These are phyloP conservation scores for Micropterix aruncella DNA, from an alignment of 2,888 invertebrate species.

Conservation along the genomic window DNA sequence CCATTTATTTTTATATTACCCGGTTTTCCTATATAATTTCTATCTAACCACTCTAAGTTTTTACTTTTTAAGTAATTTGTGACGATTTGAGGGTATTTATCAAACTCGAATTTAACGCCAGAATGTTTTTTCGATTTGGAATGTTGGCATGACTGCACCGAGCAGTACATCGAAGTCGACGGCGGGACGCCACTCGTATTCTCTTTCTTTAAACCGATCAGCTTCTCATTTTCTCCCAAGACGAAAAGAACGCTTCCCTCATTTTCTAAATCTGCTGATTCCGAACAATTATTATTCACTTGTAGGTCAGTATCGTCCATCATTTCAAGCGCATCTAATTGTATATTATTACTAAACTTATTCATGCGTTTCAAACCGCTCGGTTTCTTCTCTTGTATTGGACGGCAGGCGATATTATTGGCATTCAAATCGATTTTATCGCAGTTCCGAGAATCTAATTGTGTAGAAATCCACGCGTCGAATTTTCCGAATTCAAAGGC, in stretches of 20 bases:
- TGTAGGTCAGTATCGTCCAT: not conserved
- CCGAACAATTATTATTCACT: too few species aligned
- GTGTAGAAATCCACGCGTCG: too few species aligned
- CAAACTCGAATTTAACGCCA: conserved; percentile 60
- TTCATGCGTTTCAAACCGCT: conserved; percentile 2
- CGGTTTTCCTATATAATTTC: conserved; percentile 42
- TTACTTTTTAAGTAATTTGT: conserved; percentile 64
- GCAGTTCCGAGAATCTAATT: not conserved
- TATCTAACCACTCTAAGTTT: conserved; percentile 48
- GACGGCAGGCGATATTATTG: conserved; percentile 1
- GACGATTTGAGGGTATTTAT: conserved; percentile 59
- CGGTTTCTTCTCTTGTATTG: conserved; percentile 2
- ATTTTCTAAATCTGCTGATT: conserved; percentile 11
- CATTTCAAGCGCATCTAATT: not conserved
- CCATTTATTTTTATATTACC: conserved; percentile 38
- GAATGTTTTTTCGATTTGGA: conserved; percentile 49
- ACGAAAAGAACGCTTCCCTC: conserved; percentile 49
- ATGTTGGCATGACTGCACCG: conserved; percentile 26
- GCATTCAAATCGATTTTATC: not conserved
- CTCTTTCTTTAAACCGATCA: conserved; percentile 48
- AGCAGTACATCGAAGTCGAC: not conserved
- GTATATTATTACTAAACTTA: not conserved
- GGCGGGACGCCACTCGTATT: conserved; percentile 15
- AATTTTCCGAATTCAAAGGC: too few species aligned
- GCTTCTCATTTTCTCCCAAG: conserved; percentile 53